Base-by-base conservation (phyloP, 2,797 vertebrate genomes). In the Triplophysa yarkandensis region DNA sequence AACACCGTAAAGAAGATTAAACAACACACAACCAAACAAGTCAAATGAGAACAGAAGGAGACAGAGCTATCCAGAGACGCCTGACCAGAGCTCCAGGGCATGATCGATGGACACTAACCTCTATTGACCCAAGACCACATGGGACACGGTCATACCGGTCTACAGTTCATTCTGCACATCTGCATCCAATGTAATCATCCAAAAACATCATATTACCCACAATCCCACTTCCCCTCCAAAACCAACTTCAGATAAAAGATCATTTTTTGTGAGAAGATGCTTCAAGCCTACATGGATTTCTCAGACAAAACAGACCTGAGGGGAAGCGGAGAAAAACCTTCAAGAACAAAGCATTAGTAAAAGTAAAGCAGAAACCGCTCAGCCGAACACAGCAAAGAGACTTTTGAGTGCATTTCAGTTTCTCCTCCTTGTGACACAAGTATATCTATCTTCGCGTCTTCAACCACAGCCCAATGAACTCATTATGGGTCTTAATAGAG, bases 41-140 rank as follows among this genome's bases (percentile, higher is more conserved):
- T 90, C 92, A 64, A 71, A 48, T 70, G 27, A 65, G 60, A 72
- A 27, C 68, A 41, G 62, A 61, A 66, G 65, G 34, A 19, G 21
- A 57, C 34, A 66, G 74, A 55, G 68, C 79, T 89, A 86, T 91
- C 90, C 86, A 87, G 4, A 48, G 88, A 91, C 87, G 85, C 86
- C 88, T 91, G 90, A 90, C 90, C 91, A 87, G 87, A 91, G 88
- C 89, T 92, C 85, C 89, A 83, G 88, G 89, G 86, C 85, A 85
- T 78, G 82, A 92, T 93, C 91, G 79, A 93, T 93, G 92, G 90
- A 93, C 91, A 93, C 91, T 92, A 92, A 93, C 91, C 89, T 92
- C 90, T 90, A 92, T 92, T 88, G 91, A 93, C 80, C 90, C 83
- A 85, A 87, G 84, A 86, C 88, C 76, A 63, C 76, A 77, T 71